Percentiles rank a stretch among this genome's conserved stretches.
Evolutionary conservation across 2,797 vertebrate species (phyloP).

Genomic region (Enteromius argenteus): DNA sequence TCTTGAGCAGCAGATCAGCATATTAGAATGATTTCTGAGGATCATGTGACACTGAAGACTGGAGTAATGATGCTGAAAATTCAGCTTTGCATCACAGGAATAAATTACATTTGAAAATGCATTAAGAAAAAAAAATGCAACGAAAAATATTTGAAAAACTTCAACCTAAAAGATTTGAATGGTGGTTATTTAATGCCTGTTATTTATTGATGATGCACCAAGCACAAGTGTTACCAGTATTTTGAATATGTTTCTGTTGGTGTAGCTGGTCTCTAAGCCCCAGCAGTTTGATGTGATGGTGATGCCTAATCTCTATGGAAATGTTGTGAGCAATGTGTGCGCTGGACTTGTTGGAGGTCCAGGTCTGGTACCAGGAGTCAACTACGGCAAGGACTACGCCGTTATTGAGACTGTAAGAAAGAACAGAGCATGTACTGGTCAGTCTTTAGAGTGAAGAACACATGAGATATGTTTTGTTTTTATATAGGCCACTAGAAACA

Average conservation of each 20-base stretch:
- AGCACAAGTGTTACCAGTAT: not conserved
- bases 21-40: not conserved
- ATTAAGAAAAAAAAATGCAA: not conserved
- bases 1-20: not conserved
- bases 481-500: conserved; percentile 86
- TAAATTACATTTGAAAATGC: not conserved
- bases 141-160: not conserved
- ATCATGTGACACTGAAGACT: not conserved
- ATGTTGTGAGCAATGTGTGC: conserved; percentile 88
- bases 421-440: not conserved
- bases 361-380: conserved; percentile 86
- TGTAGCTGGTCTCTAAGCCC: conserved; percentile 84
- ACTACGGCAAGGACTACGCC: conserved; percentile 84
- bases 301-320: conserved; percentile 91
- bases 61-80: not conserved
- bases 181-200: too few relatives aligned
- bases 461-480: not conserved
- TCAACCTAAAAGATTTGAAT: not conserved
- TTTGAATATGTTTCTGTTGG: not conserved
- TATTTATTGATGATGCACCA: too few relatives aligned
- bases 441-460: not conserved
- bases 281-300: conserved; percentile 91
- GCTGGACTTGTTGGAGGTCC: conserved; percentile 87
- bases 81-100: not conserved
- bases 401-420: conserved; percentile 86